Base-by-base conservation (phyloP, 1,140 invertebrate species). In the Drosophila prosaltans region DNA sequence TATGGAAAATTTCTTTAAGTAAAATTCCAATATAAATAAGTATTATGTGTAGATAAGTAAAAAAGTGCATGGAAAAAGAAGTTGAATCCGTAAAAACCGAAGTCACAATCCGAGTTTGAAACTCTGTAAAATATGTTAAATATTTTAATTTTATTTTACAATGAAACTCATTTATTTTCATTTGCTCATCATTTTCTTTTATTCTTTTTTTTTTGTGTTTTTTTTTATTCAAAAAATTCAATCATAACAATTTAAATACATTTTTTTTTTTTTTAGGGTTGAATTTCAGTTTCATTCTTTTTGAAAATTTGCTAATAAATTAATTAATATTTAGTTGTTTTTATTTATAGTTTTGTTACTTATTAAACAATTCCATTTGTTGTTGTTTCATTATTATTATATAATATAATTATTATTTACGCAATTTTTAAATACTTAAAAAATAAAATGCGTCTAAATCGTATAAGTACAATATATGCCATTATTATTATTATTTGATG, bases 391-490 rank as follows among this genome's bases (percentile, higher is more conserved):
- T 21, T 16, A 16, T 16, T 16, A 16, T 21, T 48, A 48, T 7
- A 21, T 21, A 48, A 7, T 61, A 16, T 67, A 68, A 54, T 73
- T 40, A 69, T 77, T 59, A 69, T 69, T 68, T 84, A 63, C 72
- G 79, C 69, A 72, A 72, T 69, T 80, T 72, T 88, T 82, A 82
- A 88, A 88, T 80, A 80, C 80, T 88, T 88, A 88, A 36, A 82
- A 88, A 88, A 88, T 88, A 88, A 88, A 88, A 88, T 88, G 83
- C 83, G 80, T 88, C 76, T 80, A 80, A 82, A 82, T 80, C 55
- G 76, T 88, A 80, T 86, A 81, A 58, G 72, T 64, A 68, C 57
- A 51, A 51, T 68, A 63, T 48, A 64, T 68, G 54, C 64, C 51
- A 65, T 58, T 45, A 40, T 70, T 69, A 71, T 45, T 54, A 65